phyloP scores from a whole-genome alignment of 2,797 vertebrate genomes.

The Pantherophis alleghaniensis region DNA sequence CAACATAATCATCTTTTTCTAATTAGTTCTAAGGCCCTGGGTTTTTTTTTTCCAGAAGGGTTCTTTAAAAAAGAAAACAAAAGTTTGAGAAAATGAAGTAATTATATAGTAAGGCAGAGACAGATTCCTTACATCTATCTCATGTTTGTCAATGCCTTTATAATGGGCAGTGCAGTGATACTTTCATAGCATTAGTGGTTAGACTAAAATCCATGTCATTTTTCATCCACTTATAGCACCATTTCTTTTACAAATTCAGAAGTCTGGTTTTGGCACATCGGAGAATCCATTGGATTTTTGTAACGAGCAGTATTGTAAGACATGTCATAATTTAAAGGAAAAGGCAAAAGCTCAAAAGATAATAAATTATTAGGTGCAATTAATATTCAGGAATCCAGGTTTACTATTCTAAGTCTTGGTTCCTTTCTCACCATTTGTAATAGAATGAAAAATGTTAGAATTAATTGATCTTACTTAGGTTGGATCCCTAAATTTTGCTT shows the following conservation, averaged over 20 bases:
- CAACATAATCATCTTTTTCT: not conserved
- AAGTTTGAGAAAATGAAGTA: not conserved
- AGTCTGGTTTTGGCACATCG: not conserved
- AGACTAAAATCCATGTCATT: not conserved
- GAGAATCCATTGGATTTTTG: not conserved
- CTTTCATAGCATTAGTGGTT: not conserved
- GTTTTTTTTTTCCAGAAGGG: not conserved
- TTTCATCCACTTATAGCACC: not conserved
- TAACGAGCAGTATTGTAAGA: not conserved
- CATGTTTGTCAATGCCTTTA: not conserved
- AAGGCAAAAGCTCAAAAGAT: not conserved
- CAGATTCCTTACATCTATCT: not conserved
- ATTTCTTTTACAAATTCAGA: not conserved
- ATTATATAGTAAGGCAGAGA: not conserved
- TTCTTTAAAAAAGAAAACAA: not conserved
- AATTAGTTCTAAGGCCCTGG: not conserved
- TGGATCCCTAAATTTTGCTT: not conserved
- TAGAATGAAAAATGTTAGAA: conserved; percentile 24
- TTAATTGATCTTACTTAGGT: conserved; percentile 18
- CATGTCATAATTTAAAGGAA: not conserved
- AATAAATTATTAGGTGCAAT: not conserved
- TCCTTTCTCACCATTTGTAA: not conserved
- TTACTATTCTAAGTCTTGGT: conserved; percentile 1
- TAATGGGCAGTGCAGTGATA: not conserved
- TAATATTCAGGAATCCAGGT: not conserved